Evolutionary conservation across 2,888 invertebrate genomes (phyloP).

Genomic region (Hydrotaea cyrtoneurina): DNA sequence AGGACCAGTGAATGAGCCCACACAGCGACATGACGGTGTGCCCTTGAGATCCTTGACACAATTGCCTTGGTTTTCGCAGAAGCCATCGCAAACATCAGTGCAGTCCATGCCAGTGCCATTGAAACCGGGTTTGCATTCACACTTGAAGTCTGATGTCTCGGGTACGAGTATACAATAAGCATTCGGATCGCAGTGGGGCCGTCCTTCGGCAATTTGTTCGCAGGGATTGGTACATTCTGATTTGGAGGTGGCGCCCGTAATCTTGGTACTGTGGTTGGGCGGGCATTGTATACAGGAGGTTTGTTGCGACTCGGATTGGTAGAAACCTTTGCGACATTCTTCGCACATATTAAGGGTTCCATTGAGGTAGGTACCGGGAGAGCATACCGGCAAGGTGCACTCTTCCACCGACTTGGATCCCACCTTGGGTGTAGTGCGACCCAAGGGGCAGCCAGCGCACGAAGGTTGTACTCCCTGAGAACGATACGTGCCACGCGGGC

Average conservation of each 20-base stretch:
- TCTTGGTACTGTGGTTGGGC: conserved; percentile 93
- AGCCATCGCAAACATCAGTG: conserved; percentile 90
- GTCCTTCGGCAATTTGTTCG: conserved; percentile 87
- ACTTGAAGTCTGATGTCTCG: conserved; percentile 92
- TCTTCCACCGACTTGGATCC: conserved; percentile 93
- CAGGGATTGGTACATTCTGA: conserved; percentile 95
- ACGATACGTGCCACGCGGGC: conserved; percentile 93
- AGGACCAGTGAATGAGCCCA: conserved; percentile 94
- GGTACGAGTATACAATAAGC: conserved; percentile 92
- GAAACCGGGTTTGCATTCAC: conserved; percentile 96
- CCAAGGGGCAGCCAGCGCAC: conserved; percentile 93
- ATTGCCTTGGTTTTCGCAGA: conserved; percentile 93
- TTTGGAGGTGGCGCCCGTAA: conserved; percentile 88
- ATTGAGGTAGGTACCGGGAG: conserved; percentile 92
- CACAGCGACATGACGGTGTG: conserved; percentile 93
- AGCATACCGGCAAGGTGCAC: conserved; percentile 94
- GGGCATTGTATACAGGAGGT: conserved; percentile 93
- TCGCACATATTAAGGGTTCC: conserved; percentile 92
- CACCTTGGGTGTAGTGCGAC: conserved; percentile 92
- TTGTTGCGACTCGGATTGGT: conserved; percentile 94
- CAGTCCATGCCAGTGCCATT: conserved; percentile 93
- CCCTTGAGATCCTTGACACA: conserved; percentile 92
- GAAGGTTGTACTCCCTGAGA: conserved; percentile 93
- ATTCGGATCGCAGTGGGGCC: conserved; percentile 92
- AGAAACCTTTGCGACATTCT: conserved; percentile 93